Evolutionary conservation across 2,797 vertebrate genomes (phyloP).

Genomic region (Rhincodon typus): DNA sequence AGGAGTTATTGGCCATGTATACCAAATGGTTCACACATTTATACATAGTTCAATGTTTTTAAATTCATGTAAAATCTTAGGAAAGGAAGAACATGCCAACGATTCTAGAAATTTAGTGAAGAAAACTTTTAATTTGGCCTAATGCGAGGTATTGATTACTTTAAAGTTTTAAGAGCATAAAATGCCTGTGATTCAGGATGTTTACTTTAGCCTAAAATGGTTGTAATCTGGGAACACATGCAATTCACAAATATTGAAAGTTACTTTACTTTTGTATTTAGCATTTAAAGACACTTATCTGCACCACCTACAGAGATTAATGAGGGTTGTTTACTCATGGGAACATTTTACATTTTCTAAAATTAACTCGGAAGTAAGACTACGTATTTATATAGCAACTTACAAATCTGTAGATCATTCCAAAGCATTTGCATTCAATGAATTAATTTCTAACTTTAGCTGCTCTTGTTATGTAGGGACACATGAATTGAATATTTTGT

Average conservation of each 20-base stretch:
- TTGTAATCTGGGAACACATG: slow-evolving; percentile 41
- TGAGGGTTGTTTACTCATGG: not conserved
- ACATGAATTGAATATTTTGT: not conserved
- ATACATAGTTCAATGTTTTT: not conserved
- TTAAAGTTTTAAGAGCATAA: slow-evolving; percentile 43
- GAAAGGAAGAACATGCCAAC: not conserved
- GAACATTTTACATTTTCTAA: slow-evolving; percentile 14
- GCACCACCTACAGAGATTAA: not conserved
- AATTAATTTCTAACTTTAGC: slow-evolving; percentile 14
- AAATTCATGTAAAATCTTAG: not conserved
- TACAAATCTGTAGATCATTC: not conserved
- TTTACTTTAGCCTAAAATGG: slow-evolving; percentile 42
- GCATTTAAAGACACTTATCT: not conserved
- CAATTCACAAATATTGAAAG: slow-evolving; percentile 38
- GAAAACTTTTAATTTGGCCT: not conserved
- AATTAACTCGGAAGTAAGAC: not conserved
- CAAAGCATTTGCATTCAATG: not conserved
- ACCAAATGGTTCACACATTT: not conserved
- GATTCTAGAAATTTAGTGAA: not conserved
- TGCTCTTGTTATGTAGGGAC: not conserved
- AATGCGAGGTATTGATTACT: slow-evolving; percentile 37
- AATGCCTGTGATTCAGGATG: slow-evolving; percentile 42
- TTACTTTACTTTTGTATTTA: not conserved
- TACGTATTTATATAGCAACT: not conserved
- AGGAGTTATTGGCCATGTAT: not conserved